phyloP scores from a whole-genome alignment of 2,888 invertebrate species.

The Leptarthrus brevirostris region DNA sequence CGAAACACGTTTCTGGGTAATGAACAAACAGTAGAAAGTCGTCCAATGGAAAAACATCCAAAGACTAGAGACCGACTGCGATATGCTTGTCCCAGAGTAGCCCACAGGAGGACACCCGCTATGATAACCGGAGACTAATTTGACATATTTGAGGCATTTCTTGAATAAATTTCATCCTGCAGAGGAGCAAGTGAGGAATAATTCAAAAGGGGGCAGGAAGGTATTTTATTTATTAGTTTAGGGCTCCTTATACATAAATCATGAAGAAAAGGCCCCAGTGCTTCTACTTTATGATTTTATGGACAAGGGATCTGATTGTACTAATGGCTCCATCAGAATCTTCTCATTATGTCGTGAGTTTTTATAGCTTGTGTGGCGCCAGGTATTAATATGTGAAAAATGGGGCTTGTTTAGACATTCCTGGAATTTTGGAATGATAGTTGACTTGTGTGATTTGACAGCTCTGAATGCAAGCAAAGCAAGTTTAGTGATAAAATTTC shows the following conservation, averaged over 20 bases:
- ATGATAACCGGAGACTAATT: slow-evolving; percentile 51
- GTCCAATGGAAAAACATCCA: slow-evolving; percentile 7
- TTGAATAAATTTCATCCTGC: slow-evolving; percentile 44
- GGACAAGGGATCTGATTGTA: slow-evolving; percentile 43
- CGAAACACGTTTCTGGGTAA: slow-evolving; percentile 28
- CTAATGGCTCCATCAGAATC: slow-evolving; percentile 49
- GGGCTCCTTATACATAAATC: slow-evolving; percentile 63
- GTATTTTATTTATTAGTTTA: slow-evolving; percentile 62
- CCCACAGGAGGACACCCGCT: slow-evolving; percentile 34
- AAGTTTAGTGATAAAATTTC: not conserved
- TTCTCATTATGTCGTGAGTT: slow-evolving; percentile 54
- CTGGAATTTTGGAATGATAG: slow-evolving; percentile 12
- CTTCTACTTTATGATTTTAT: slow-evolving; percentile 39
- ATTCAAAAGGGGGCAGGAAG: slow-evolving; percentile 46
- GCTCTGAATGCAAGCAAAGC: not conserved
- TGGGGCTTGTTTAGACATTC: slow-evolving; percentile 24
- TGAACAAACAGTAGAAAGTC: slow-evolving; percentile 42
- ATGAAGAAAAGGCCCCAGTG: slow-evolving; percentile 58
- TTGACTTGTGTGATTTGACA: slow-evolving; percentile 2
- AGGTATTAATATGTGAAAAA: slow-evolving; percentile 55
- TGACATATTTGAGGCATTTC: slow-evolving; percentile 51
- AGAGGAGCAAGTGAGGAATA: slow-evolving; percentile 12
- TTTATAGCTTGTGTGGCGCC: slow-evolving; percentile 65
- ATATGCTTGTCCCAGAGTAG: not conserved
- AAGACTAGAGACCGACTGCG: not conserved